Conservation (phyloP, 1,140 invertebrate species). For the Pseudomyrmex sp. region DNA sequence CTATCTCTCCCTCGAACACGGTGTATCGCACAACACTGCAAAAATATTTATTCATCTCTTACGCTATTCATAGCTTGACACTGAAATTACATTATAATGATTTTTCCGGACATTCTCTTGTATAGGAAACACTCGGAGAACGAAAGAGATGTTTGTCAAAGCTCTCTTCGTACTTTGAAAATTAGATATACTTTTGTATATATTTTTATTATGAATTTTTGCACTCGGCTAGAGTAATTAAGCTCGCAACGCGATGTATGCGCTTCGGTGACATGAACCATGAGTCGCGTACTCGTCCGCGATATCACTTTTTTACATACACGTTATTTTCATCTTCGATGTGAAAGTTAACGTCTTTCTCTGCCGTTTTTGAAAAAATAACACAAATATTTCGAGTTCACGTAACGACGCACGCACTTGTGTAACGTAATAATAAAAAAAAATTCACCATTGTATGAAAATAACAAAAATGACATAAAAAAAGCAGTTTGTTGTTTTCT, state of each 20-base stretch:
- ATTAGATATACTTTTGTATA: neutral
- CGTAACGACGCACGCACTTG: neutral
- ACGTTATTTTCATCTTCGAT: neutral
- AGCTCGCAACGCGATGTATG: neutral
- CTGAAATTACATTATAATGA: neutral
- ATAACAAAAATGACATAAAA: neutral
- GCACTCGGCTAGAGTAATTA: neutral
- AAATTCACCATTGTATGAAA: conserved; percentile 23
- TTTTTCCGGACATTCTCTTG: neutral
- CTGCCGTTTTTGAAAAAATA: conserved; percentile 28
- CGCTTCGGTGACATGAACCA: neutral
- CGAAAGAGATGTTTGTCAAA: neutral
- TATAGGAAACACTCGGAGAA: neutral
- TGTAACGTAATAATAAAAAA: conserved; percentile 38
- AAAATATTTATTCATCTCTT: conserved; percentile 18
- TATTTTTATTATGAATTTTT: conserved; percentile 3
- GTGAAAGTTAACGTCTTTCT: conserved; percentile 5
- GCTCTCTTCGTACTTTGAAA: neutral
- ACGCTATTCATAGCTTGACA: neutral
- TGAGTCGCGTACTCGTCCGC: neutral
- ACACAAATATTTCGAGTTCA: conserved; percentile 15
- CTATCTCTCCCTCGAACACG: neutral
- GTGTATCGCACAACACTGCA: neutral
- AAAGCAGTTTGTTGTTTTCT: no score
- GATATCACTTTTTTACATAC: conserved; percentile 13